These are phyloP conservation scores for Triplophysa tibetana DNA, from an alignment of 2,113 vertebrate genomes.

Conservation along the genomic window DNA sequence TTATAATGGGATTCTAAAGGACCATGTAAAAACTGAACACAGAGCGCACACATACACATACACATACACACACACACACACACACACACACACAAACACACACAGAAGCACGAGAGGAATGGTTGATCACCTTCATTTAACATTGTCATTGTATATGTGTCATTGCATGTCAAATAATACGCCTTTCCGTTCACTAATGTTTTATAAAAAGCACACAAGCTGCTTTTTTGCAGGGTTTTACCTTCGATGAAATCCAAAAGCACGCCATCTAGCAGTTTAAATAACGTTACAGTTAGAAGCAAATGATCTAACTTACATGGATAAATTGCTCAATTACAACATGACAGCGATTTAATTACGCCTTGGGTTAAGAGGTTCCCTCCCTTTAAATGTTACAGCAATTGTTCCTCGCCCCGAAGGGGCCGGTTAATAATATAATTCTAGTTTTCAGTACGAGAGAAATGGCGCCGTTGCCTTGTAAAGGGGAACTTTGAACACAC, in stretches of 20 bases:
- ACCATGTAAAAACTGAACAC: background rate
- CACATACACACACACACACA: too few relatives aligned
- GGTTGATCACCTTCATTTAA: background rate
- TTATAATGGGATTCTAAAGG: too few relatives aligned
- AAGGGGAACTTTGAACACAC: background rate
- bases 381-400: constrained; percentile 17
- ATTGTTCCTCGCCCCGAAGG: constrained; percentile 16
- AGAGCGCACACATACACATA: background rate
- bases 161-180: background rate
- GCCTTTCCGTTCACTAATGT: background rate
- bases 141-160: background rate
- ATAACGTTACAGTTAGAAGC: constrained; percentile 1
- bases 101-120: too few relatives aligned
- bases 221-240: background rate
- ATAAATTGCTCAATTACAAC: constrained; percentile 34
- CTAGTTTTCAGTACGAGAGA: constrained; percentile 7
- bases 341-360: constrained; percentile 16
- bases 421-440: background rate
- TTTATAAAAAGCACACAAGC: background rate
- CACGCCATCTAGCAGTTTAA: background rate
- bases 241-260: background rate
- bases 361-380: constrained; percentile 7
- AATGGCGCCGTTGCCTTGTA: background rate
- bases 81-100: background rate
- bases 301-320: constrained; percentile 19